Evolutionary conservation across 2,797 vertebrate genomes (phyloP).

Genomic region (Helostoma temminkii): DNA sequence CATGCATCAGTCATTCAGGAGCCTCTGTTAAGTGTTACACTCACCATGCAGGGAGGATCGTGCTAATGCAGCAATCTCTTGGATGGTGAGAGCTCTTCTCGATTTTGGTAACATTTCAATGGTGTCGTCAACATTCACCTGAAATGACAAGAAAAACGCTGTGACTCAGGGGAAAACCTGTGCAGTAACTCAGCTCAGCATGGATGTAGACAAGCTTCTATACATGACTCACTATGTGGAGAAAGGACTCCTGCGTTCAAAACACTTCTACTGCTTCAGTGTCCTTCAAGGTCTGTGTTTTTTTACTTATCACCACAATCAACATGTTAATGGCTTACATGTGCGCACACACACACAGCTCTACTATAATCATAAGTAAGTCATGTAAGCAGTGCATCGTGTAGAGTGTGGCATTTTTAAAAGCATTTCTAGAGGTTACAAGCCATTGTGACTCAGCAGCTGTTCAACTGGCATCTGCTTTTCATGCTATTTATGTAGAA

Average conservation of each 20-base stretch:
- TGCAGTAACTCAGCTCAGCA: constrained; percentile 19
- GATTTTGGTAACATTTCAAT: constrained; percentile 98
- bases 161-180: constrained; percentile 20
- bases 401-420: neutral
- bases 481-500: neutral
- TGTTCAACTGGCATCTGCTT: neutral
- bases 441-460: neutral
- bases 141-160: constrained; percentile 36
- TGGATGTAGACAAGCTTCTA: constrained; percentile 38
- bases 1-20: neutral
- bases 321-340: constrained; percentile 28
- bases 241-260: constrained; percentile 37
- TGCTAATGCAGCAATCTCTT: constrained; percentile 96
- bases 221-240: constrained; percentile 47
- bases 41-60: constrained; percentile 96
- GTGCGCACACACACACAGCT: neutral
- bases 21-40: constrained; percentile 9
- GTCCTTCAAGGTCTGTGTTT: constrained; percentile 32
- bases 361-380: neutral
- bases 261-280: constrained; percentile 23
- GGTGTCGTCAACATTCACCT: constrained; percentile 99
- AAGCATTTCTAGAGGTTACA: neutral
- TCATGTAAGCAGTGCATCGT: neutral
- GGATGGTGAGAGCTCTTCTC: constrained; percentile 96
- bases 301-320: constrained; percentile 28